A percentile compares a stretch with the other conserved stretches of the same genome.
These are phyloP conservation scores for Bugula neritina DNA, from an alignment of 2,888 invertebrate species.

Conservation along the genomic window DNA sequence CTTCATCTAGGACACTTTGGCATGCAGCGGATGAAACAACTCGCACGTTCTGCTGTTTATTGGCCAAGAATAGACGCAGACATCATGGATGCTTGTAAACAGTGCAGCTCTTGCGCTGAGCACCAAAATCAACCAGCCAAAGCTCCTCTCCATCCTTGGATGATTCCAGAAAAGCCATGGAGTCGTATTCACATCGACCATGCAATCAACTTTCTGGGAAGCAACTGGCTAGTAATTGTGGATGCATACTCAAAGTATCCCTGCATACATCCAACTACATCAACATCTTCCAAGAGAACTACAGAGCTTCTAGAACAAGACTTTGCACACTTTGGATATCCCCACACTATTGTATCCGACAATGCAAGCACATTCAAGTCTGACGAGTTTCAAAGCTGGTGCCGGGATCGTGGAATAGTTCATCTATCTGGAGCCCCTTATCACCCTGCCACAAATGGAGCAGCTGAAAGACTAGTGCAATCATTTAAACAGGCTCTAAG, in stretches of 20 bases:
- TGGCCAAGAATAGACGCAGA: conserved; percentile 31
- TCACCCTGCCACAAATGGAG: conserved; percentile 29
- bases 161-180: conserved; percentile 27
- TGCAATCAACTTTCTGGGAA: background rate
- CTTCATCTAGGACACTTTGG: conserved; percentile 38
- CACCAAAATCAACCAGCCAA: conserved; percentile 31
- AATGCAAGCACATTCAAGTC: background rate
- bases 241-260: background rate
- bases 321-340: background rate
- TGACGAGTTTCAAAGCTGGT: conserved; percentile 21
- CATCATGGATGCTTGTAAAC: conserved; percentile 28
- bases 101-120: conserved; percentile 32
- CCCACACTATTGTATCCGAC: background rate
- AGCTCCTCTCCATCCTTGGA: conserved; percentile 37
- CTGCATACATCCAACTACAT: background rate
- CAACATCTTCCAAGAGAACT: background rate
- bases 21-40: conserved; percentile 34
- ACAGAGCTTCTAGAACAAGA: background rate
- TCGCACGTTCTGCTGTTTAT: conserved; percentile 33
- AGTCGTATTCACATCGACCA: background rate
- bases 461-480: no score
- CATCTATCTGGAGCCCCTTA: conserved; percentile 30
- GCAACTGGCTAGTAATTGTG: conserved; percentile 30
- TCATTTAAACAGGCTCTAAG: no score
- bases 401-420: conserved; percentile 25